A percentile compares a stretch with the other conserved stretches of the same genome.
These are phyloP conservation scores for Pseudochaenichthys georgianus DNA, from an alignment of 2,797 vertebrate species.

Conservation along the genomic window DNA sequence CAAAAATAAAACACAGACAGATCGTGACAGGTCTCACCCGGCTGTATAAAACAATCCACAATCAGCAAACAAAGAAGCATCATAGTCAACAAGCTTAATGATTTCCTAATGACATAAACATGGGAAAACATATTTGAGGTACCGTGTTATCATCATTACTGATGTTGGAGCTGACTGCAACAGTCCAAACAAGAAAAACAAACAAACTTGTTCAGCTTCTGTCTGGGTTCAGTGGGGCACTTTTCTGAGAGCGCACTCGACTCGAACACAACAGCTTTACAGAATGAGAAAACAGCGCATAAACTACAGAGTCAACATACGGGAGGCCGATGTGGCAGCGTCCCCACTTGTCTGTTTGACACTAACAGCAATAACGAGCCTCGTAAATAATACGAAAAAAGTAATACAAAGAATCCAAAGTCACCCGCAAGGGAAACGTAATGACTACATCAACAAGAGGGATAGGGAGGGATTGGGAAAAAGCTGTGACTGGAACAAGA, in stretches of 20 bases:
- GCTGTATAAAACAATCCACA: not conserved
- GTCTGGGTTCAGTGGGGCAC: constrained; percentile 47
- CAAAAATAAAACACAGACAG: too few species aligned
- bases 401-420: constrained; percentile 3
- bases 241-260: constrained; percentile 8
- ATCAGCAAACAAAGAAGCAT: constrained; percentile 6
- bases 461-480: constrained; percentile 12
- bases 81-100: constrained; percentile 8
- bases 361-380: constrained; percentile 46
- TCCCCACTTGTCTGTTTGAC: constrained; percentile 33
- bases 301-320: constrained; percentile 26
- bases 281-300: constrained; percentile 23
- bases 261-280: constrained; percentile 30
- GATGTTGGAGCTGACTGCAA: constrained; percentile 10
- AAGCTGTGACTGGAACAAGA: not conserved
- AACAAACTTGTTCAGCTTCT: constrained; percentile 18
- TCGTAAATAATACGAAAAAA: constrained; percentile 47
- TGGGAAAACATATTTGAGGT: constrained; percentile 25
- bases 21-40: not conserved
- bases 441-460: constrained; percentile 34
- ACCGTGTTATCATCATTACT: constrained; percentile 5
- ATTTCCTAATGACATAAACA: constrained; percentile 32
- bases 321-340: constrained; percentile 45
- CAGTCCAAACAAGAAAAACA: constrained; percentile 32
- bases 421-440: constrained; percentile 16